Conservation (phyloP, 2,797 vertebrate genomes). For the Lepidocolaptes lacrymiger region DNA sequence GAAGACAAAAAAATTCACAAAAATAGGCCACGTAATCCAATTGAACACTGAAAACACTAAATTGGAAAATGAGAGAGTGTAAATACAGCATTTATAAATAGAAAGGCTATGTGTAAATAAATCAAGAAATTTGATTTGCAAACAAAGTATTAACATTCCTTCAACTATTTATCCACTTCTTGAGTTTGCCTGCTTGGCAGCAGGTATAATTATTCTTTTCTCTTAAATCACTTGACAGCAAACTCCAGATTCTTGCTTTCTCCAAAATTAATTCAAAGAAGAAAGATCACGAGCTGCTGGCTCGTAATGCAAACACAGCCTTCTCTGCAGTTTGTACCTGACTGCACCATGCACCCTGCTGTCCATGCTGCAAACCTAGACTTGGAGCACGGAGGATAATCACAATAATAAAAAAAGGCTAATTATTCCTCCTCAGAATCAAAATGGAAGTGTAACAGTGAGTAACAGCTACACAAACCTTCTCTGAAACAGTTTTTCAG, state of each 20-base stretch:
- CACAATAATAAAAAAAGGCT: not conserved
- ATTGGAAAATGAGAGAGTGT: not conserved
- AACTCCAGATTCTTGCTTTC: not conserved
- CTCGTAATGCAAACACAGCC: not conserved
- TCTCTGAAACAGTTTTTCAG: slow-evolving; percentile 32
- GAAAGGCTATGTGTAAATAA: not conserved
- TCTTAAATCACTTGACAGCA: not conserved
- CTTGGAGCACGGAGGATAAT: not conserved
- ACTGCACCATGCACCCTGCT: not conserved
- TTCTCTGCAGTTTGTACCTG: not conserved
- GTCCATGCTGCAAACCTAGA: not conserved
- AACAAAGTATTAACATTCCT: not conserved
- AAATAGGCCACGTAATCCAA: not conserved
- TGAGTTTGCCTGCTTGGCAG: not conserved
- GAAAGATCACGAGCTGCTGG: not conserved
- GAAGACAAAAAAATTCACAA: not conserved
- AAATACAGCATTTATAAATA: not conserved
- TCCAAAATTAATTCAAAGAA: not conserved
- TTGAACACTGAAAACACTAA: not conserved
- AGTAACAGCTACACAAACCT: not conserved
- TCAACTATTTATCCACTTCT: not conserved
- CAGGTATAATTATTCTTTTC: not conserved
- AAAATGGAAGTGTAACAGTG: not conserved
- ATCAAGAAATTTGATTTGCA: not conserved
- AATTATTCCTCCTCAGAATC: not conserved